Percentiles rank a stretch among this genome's conserved stretches.
These are phyloP conservation scores for Drosophila colorata DNA, from an alignment of 2,888 invertebrate genomes.

Conservation along the genomic window DNA sequence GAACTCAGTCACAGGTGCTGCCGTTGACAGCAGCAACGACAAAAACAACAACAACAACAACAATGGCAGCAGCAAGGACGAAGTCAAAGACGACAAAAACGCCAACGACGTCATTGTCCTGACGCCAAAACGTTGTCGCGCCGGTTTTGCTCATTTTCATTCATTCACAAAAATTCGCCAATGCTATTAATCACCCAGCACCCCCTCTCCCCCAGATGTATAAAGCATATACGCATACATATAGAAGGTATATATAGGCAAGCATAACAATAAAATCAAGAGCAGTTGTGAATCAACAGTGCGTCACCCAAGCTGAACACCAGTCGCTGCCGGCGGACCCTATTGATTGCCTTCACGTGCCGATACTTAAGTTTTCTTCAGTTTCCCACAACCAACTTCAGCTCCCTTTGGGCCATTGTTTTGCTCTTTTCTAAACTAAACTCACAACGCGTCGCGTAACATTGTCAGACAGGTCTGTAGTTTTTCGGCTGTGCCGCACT, in stretches of 20 bases:
- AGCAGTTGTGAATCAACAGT: constrained; percentile 75
- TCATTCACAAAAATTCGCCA: constrained; percentile 66
- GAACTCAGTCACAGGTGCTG: constrained; percentile 68
- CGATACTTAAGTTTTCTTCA: constrained; percentile 55
- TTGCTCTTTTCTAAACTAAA: constrained; percentile 14
- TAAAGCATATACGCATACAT: neutral
- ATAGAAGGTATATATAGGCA: constrained; percentile 20
- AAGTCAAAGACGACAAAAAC: constrained; percentile 56
- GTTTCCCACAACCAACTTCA: neutral
- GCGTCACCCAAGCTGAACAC: constrained; percentile 58
- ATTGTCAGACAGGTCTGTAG: constrained; percentile 59
- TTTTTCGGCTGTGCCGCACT: constrained; percentile 32
- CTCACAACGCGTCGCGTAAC: constrained; percentile 7
- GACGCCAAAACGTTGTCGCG: constrained; percentile 49
- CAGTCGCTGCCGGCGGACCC: constrained; percentile 13
- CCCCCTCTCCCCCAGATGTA: neutral
- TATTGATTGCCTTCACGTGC: constrained; percentile 76
- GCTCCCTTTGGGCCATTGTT: neutral
- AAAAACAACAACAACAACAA: neutral
- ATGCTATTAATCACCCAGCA: constrained; percentile 65
- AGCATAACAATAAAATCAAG: constrained; percentile 72
- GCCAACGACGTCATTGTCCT: constrained; percentile 69
- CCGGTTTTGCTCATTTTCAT: constrained; percentile 48
- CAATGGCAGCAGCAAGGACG: constrained; percentile 17
- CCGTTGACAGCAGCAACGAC: constrained; percentile 10